phyloP scores from a whole-genome alignment of 1,140 invertebrate species.

The Drosophila pachea region DNA sequence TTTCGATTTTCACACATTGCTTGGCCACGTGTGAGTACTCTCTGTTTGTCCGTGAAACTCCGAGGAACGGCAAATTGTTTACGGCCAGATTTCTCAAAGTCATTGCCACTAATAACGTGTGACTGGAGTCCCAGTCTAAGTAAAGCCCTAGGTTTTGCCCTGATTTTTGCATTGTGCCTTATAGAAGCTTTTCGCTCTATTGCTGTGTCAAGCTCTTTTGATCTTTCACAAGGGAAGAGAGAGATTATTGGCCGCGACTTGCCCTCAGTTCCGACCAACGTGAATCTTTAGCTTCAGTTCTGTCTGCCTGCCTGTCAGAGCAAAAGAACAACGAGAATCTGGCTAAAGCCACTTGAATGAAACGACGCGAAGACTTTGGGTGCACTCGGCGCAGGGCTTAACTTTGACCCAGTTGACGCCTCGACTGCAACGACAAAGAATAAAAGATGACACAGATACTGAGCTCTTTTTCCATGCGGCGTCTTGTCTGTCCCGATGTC shows the following conservation, averaged over 20 bases:
- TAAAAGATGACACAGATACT: conserved; percentile 56
- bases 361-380: conserved; percentile 47
- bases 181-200: conserved; percentile 22
- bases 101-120: conserved; percentile 60
- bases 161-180: conserved; percentile 18
- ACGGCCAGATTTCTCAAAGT: conserved; percentile 51
- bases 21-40: conserved; percentile 5
- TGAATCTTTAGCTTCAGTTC: conserved; percentile 21
- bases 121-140: conserved; percentile 1
- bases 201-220: conserved; percentile 14
- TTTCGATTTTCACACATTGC: conserved; percentile 24
- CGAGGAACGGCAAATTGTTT: conserved; percentile 10
- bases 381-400: conserved; percentile 48
- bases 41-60: neutral
- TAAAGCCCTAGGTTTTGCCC: conserved; percentile 24
- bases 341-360: conserved; percentile 53
- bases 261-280: conserved; percentile 8
- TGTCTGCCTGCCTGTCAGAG: conserved; percentile 29
- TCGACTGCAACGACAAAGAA: conserved; percentile 54
- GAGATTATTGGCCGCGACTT: conserved; percentile 48
- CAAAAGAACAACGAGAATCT: conserved; percentile 46
- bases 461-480: conserved; percentile 22
- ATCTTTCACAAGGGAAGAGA: conserved; percentile 29
- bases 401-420: conserved; percentile 74
- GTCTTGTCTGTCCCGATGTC: no score